Base-by-base conservation (phyloP, 2,888 invertebrate species). In the Pomacea canaliculata region DNA sequence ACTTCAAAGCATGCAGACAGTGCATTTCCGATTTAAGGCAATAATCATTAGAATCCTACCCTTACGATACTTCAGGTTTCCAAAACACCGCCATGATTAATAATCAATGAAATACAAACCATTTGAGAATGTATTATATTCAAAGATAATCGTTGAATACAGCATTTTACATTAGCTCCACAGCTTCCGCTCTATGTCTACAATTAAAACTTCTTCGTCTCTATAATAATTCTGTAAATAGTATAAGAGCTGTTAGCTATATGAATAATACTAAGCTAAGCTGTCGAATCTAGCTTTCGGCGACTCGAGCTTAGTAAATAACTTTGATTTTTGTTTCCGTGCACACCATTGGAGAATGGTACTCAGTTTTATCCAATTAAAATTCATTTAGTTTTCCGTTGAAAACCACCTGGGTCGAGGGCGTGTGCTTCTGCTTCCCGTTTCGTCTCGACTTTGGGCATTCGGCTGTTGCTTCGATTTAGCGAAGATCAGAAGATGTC, bases 351-450 rank as follows among this genome's bases (percentile, higher is more conserved):
- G 62, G 71, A 27, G 13, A 12, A 10, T 19, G 19, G 10, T 56
- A 56, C 51, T 1, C 4, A 63, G 27, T 18, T 18, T 63, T 23
- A 71, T 27, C 70, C 67, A 71, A 76, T 71, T 37, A 51, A 71
- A 69, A 46, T 37, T 9, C 51, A 48, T 19, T 18, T 56, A 12
- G 37, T 48, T 13, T 71, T 37, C n/a, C 73, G 68, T 10, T 16
- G 67, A 18, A 37, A 48, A 13, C 8, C 3, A 37, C 56, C 49
- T n/a, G 59, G 69, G 59, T 70, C 68, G 69, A 70, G 74, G 74
- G 74, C 74, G 74, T 74, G 49, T 67, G 67, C 74, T 62, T 68
- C 37, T 1, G 68, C 74, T 74, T 74, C 74, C 74, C 68, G 60
- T 74, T 74, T 62, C 74, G 37, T 68, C 51, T 56, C 51, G 51